phyloP scores from a whole-genome alignment of 2,113 vertebrate genomes.

The Heteronetta atricapilla region DNA sequence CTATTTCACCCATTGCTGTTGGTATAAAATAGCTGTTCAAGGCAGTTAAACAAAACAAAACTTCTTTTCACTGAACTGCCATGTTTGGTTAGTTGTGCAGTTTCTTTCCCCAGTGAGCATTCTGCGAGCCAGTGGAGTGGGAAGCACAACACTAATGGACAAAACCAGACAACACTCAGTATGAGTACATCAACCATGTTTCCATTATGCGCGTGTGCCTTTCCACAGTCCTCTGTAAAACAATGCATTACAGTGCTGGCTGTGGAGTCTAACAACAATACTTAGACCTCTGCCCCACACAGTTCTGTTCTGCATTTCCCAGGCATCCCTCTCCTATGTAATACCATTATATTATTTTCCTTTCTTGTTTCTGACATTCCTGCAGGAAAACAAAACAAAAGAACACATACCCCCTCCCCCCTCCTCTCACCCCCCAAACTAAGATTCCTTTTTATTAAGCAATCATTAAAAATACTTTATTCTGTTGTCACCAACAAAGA shows the following conservation, averaged over 20 bases:
- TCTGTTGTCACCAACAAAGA: background rate
- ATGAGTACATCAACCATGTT: accelerated
- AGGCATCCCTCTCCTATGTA: background rate
- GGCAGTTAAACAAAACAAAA: background rate
- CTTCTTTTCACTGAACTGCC: background rate
- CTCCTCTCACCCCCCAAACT: background rate
- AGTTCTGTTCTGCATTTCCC: background rate
- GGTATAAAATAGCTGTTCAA: background rate
- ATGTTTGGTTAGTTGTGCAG: background rate
- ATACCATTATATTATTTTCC: background rate
- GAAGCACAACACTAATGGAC: background rate
- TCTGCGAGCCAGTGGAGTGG: background rate
- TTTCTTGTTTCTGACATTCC: background rate
- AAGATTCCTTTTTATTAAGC: background rate
- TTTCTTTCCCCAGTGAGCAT: background rate
- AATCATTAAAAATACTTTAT: background rate
- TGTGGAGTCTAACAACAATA: background rate
- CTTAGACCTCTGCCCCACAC: background rate
- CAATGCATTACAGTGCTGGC: background rate
- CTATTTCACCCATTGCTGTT: background rate
- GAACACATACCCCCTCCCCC: no score
- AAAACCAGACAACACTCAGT: background rate
- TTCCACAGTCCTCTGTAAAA: background rate
- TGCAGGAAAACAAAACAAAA: background rate
- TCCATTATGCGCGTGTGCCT: background rate